Evolutionary conservation across 2,113 vertebrate species (phyloP).

Genomic region (Conger conger): DNA sequence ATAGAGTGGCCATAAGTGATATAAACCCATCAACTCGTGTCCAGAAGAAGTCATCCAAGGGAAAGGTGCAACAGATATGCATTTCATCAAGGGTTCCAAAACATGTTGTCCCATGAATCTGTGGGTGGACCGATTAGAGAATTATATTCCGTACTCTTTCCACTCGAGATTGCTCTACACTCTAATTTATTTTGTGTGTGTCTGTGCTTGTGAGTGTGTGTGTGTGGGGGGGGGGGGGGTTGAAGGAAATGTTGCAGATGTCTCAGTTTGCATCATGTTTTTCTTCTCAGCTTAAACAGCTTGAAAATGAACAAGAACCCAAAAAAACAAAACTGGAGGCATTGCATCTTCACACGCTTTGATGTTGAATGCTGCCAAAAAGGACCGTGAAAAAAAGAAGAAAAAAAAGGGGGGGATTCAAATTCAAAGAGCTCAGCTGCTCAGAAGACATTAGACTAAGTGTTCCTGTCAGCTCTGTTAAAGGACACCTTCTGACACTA

Average conservation of each 20-base stretch:
- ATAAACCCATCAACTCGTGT: not conserved
- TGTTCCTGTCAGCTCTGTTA: not conserved
- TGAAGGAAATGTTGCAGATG: not conserved
- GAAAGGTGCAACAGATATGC: too few relatives aligned
- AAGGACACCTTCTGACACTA: not conserved
- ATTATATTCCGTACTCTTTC: not conserved
- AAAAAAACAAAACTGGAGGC: constrained; percentile 1
- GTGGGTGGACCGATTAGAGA: not conserved
- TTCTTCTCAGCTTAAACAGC: not conserved
- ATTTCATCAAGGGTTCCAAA: not conserved
- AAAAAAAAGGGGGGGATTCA: not conserved
- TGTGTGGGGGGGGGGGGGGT: too few relatives aligned
- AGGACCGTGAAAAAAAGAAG: not conserved
- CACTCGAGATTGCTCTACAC: not conserved
- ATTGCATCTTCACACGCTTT: not conserved
- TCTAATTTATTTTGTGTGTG: not conserved
- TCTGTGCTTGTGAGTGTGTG: too few relatives aligned
- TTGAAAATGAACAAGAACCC: not conserved
- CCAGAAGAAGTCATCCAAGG: not conserved
- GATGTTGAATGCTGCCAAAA: constrained; percentile 4
- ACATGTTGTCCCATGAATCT: not conserved
- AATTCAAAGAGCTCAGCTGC: constrained; percentile 5
- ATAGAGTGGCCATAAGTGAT: not conserved
- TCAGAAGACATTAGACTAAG: constrained; percentile 1
- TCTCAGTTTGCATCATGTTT: not conserved